Evolutionary conservation across 2,888 invertebrate genomes (phyloP).

Genomic region (Stenotaenia linearis): DNA sequence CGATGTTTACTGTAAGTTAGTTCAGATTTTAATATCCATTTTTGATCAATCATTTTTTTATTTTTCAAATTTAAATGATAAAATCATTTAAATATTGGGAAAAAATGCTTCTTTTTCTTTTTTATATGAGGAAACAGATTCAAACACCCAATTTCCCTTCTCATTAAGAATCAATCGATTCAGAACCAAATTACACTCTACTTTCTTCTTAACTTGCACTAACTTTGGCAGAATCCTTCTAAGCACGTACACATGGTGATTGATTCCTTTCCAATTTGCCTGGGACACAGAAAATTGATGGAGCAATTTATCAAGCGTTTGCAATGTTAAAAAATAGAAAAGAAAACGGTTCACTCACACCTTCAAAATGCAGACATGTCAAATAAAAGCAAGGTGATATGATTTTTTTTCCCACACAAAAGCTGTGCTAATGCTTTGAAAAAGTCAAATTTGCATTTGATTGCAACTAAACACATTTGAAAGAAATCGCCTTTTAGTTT

Average conservation of each 20-base stretch:
- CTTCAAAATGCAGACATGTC: neutral
- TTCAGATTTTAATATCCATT: neutral
- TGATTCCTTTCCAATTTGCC: constrained; percentile 29
- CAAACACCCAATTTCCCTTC: constrained; percentile 21
- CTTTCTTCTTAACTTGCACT: constrained; percentile 1
- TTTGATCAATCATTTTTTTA: neutral
- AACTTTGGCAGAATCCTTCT: constrained; percentile 15
- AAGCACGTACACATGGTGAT: constrained; percentile 24
- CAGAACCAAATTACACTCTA: constrained; percentile 6
- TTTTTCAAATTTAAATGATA: neutral
- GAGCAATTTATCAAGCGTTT: constrained; percentile 26
- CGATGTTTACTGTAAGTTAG: constrained; percentile 41
- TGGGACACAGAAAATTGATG: constrained; percentile 26
- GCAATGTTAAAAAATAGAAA: neutral
- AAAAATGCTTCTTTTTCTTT: neutral
- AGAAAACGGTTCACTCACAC: constrained; percentile 12
- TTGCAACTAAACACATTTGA: neutral
- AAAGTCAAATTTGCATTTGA: neutral
- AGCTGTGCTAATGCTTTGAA: neutral
- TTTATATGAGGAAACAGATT: neutral
- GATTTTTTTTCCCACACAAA: neutral
- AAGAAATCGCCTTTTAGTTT: neutral
- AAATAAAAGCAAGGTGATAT: neutral
- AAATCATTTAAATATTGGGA: neutral
- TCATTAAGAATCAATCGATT: constrained; percentile 24